Evolutionary conservation across 2,113 vertebrate species (phyloP), one percentile per base, ranked within the genome.

Genomic region (Actenoides lindsayi): DNA sequence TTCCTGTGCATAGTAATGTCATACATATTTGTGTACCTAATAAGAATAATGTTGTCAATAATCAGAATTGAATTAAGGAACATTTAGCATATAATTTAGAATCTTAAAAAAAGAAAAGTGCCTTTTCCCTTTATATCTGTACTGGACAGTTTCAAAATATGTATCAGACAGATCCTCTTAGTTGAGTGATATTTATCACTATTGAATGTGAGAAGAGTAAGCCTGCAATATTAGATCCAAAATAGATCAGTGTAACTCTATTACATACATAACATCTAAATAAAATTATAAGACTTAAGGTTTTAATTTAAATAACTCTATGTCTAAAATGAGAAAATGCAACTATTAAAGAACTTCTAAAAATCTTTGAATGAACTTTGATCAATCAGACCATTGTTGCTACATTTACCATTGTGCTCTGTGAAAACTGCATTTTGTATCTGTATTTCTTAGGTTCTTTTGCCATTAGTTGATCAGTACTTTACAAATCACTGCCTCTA

Each of bases 401-500:
- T 90, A 31, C 11, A 8, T 56, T 83, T 83, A 35, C 21, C 21
- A 13, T 53, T 88, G 31, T 85, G 31, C 35, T 90, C 44, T 62
- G 27, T 83, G 54, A 64, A 91, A 94, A 89, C 31, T 46, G 64
- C 27, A 31, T 94, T 87, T 94, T 74, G 23, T 83, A 56, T 87
- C 80, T 97, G 18, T 46, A 81, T 97, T 95, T 96, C 68, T 82
- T 96, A 99, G 99, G 99, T 99, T 92, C 99, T 99, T 39, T 98
- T 99, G 44, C 99, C 99, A 1, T 98, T 99, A 82, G 99, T 99
- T 82, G 99, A 99, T 97, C 99, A 99, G 93, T 99, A 99, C 98
- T 99, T 99, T 97, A 99, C 99, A 97, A 99, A 99, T 97, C 99
- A 99, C 97, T 98, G 98, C 79, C 98, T 99, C 77, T 99, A 99